Evolutionary conservation across 2,797 vertebrate genomes (phyloP), one percentile per base, ranked within the genome.

Genomic region (Pseudochromis fuscus): DNA sequence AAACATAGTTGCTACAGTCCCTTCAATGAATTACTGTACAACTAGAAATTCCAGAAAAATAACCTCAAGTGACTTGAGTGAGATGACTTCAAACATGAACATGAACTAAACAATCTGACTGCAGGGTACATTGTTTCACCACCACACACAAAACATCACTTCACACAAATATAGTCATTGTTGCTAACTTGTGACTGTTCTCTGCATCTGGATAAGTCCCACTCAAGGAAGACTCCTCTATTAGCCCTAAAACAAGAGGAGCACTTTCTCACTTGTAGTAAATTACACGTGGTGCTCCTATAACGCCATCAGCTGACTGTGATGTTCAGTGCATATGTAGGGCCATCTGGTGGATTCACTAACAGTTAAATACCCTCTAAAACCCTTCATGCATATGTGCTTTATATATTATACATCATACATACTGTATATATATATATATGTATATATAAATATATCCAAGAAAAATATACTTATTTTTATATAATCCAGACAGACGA

Each of bases 401-500:
- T 78, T n/a, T 8, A 49, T 64, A 72, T 57, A 66, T 27, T 77
- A 13, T 44, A 63, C 10, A 48, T 66, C 12, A 45, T 70, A 72
- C 42, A 65, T n/a, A n/a, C n/a, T n/a, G n/a, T n/a, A n/a, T 64
- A 67, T 72, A 59, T 59, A 55, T 28, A 38, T 66, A 48, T 59
- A 58, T 58, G 53, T 53, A 27, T 67, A 51, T 55, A 73, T 70
- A 79, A 68, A 79, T 72, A 79, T 44, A 75, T 81, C 24, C 42
- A 44, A 64, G 19, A 78, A 78, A 87, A 72, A 87, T 79, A 87
- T 55, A 79, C 8, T 33, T 57, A 66, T 66, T 72, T 42, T 65
- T 45, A 72, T 33, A 72, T 56, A 44, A 63, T 46, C 6, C 24
- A 67, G 12, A 74, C 61, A 59, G 21, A 72, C 4, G 2, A 44